Evolutionary conservation across 2,888 invertebrate species (phyloP), one percentile per base, ranked within the genome.

Genomic region (Synergus laeviventris): DNA sequence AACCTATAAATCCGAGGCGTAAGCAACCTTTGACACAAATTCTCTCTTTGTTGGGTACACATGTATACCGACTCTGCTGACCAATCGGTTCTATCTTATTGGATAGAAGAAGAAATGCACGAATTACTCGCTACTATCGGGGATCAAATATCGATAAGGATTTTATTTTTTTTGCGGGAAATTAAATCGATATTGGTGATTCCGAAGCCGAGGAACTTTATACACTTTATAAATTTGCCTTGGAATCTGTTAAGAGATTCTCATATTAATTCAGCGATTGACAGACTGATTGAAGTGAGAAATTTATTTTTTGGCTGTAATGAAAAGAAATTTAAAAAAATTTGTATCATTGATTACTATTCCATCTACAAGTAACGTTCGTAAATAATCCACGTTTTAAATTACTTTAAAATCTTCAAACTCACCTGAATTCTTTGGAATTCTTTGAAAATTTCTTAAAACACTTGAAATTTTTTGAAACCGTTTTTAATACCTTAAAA

Each of bases 1-100:
- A 85, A 87, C 83, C 84, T 85, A 87, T 87, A 87, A 87, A 87
- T 87, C 85, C 86, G 81, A 86, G 81, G 82, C 83, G 84, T 84
- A 87, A 87, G 84, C 86, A 87, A 87, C 83, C 84, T 84, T 84
- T 84, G 86, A 84, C 86, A 86, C 85, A 85, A 84, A 85, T 86
- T 86, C 84, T 79, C 76, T 70, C 70, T 76, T 74, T 76, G 74
- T 54, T 76, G 39, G 54, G 76, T 36, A 75, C 56, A 39, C 8
- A 24, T 74, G 54, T 62, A 36, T 60, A 73, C 76, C 70, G 73
- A 73, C 73, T 31, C 21, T 42, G 45, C 73, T 73, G 75, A 14
- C 66, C 66, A 70, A 75, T 75, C 61, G n/a, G 7, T 8, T 62
- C 18, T 36, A 38, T 62, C 36, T 36, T 62, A 38, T 62, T 59